Evolutionary conservation across 2,888 invertebrate genomes (phyloP).

Genomic region (Cataglyphis albicans): DNA sequence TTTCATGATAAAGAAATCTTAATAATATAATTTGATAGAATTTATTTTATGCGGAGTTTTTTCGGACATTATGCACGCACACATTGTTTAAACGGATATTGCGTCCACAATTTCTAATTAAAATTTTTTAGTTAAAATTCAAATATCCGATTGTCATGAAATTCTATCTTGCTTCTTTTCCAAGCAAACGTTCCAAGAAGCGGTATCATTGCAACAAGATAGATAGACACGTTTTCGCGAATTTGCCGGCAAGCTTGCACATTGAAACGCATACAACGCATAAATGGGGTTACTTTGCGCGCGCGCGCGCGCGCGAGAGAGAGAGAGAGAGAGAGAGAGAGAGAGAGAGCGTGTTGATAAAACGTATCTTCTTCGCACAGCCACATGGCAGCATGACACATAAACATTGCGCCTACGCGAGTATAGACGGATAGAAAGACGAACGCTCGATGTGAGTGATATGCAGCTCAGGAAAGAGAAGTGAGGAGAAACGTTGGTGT

Average conservation of each 20-base stretch:
- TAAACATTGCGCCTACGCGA: slow-evolving; percentile 44
- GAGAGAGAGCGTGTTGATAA: slow-evolving; percentile 22
- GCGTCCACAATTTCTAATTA: background rate
- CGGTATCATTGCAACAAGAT: slow-evolving; percentile 47
- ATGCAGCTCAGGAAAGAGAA: background rate
- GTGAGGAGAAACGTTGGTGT: slow-evolving; percentile 8
- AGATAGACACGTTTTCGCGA: slow-evolving; percentile 44
- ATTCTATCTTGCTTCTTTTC: slow-evolving; percentile 13
- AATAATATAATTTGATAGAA: too few relatives aligned
- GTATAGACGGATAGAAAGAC: background rate
- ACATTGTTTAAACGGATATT: background rate
- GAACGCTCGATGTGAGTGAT: background rate
- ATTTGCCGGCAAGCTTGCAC: slow-evolving; percentile 26
- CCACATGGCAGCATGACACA: slow-evolving; percentile 48
- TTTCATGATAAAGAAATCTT: background rate
- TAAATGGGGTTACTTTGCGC: slow-evolving; percentile 24
- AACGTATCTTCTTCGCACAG: slow-evolving; percentile 27
- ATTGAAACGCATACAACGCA: slow-evolving; percentile 47
- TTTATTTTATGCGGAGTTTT: background rate
- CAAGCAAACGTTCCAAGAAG: slow-evolving; percentile 30
- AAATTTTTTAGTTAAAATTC: background rate
- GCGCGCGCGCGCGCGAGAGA: background rate
- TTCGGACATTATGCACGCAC: background rate
- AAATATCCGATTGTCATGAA: slow-evolving; percentile 23
- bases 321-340: too few relatives aligned